These are phyloP conservation scores for Naja naja DNA, from an alignment of 2,113 vertebrate genomes.

Conservation along the genomic window DNA sequence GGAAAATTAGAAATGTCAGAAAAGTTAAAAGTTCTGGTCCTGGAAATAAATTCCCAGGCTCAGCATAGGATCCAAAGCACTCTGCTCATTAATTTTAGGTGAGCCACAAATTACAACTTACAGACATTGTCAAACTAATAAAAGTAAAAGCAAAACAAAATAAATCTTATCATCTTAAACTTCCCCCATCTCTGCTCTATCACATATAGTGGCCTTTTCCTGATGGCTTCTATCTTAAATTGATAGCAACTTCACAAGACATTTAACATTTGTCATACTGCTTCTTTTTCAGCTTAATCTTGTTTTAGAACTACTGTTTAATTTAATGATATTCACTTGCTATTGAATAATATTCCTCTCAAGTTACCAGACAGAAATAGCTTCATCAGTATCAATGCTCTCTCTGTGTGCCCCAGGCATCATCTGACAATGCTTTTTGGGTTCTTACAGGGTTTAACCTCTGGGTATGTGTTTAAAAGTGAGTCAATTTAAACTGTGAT, in stretches of 20 bases:
- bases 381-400: background rate
- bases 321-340: background rate
- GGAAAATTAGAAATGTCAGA: background rate
- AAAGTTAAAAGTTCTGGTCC: background rate
- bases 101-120: background rate
- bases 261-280: background rate
- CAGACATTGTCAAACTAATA: background rate
- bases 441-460: background rate
- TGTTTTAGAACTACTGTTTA: background rate
- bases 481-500: background rate
- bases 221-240: background rate
- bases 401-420: background rate
- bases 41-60: background rate
- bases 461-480: background rate
- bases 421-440: background rate
- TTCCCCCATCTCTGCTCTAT: background rate
- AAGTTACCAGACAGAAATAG: background rate
- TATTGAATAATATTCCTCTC: background rate
- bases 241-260: background rate
- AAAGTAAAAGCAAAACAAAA: background rate
- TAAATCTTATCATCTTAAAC: background rate
- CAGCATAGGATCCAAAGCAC: background rate
- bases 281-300: background rate
- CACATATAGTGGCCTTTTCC: background rate
- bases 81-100: background rate